Evolutionary conservation across 2,113 vertebrate genomes (phyloP).

Genomic region (Tyto alba): DNA sequence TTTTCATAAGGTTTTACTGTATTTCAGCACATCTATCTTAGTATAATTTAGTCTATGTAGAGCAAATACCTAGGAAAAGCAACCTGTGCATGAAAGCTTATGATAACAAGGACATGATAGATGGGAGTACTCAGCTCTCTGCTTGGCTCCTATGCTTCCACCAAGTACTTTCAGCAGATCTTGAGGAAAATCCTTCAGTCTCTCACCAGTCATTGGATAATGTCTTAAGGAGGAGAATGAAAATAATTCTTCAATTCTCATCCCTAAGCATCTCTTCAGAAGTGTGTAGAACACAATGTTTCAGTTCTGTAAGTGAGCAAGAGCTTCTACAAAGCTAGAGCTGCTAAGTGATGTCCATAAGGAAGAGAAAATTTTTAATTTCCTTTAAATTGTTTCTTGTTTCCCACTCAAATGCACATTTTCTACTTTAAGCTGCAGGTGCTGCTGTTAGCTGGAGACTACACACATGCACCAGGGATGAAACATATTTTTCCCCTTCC

Average conservation of each 20-base stretch:
- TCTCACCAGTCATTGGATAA: neutral
- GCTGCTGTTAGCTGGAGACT: neutral
- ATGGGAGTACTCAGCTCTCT: neutral
- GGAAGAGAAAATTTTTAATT: neutral
- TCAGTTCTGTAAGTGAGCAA: neutral
- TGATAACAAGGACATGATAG: neutral
- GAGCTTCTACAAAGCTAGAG: neutral
- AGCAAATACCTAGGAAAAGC: neutral
- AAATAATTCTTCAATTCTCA: neutral
- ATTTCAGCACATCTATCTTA: neutral
- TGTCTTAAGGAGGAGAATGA: neutral
- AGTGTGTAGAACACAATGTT: rapidly evolving
- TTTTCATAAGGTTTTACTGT: neutral
- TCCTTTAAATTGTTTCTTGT: neutral
- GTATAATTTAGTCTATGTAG: neutral
- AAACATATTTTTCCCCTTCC: neutral
- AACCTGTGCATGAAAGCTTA: neutral
- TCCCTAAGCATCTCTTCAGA: neutral
- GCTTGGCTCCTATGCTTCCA: neutral
- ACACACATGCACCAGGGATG: neutral
- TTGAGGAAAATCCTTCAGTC: neutral
- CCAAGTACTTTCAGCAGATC: neutral
- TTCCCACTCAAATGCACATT: neutral
- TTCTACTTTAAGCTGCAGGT: neutral
- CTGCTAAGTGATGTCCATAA: neutral